Conservation (phyloP, 2,797 vertebrate species). For the Gobionotothen gibberifrons region DNA sequence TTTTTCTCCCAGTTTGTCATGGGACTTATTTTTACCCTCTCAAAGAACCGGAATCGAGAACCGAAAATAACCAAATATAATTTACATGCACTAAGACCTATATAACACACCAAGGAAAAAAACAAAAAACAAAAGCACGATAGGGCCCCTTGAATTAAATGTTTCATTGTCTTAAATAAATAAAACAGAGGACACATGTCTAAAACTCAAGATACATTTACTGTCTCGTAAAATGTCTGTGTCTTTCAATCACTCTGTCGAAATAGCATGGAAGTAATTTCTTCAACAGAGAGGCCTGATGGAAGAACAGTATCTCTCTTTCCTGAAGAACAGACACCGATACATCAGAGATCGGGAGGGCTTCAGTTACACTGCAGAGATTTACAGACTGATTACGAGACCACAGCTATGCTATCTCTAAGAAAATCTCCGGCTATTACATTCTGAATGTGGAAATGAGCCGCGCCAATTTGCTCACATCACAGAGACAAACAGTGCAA, state of each 20-base stretch:
- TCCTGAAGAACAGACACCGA: slow-evolving; percentile 37
- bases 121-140: too few species aligned
- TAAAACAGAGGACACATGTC: slow-evolving; percentile 5
- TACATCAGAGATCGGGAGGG: slow-evolving; percentile 39
- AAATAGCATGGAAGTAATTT: slow-evolving; percentile 43
- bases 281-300: slow-evolving; percentile 28
- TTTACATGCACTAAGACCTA: too few species aligned
- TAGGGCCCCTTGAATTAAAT: too few species aligned
- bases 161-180: neutral
- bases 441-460: slow-evolving; percentile 38
- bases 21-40: too few species aligned
- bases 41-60: too few species aligned
- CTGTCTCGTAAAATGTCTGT: slow-evolving; percentile 21
- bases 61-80: too few species aligned
- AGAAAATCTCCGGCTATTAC: slow-evolving; percentile 58
- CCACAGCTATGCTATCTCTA: slow-evolving; percentile 45
- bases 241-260: slow-evolving; percentile 35
- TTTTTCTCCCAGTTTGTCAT: too few species aligned
- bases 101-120: too few species aligned
- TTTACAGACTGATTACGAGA: slow-evolving; percentile 52
- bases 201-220: slow-evolving; percentile 27
- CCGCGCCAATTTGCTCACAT: slow-evolving; percentile 40
- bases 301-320: slow-evolving; percentile 38
- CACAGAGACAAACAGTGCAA: slow-evolving; percentile 41
- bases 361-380: slow-evolving; percentile 42